Conservation (phyloP, 2,888 invertebrate species). For the Cryptosula pallasiana region DNA sequence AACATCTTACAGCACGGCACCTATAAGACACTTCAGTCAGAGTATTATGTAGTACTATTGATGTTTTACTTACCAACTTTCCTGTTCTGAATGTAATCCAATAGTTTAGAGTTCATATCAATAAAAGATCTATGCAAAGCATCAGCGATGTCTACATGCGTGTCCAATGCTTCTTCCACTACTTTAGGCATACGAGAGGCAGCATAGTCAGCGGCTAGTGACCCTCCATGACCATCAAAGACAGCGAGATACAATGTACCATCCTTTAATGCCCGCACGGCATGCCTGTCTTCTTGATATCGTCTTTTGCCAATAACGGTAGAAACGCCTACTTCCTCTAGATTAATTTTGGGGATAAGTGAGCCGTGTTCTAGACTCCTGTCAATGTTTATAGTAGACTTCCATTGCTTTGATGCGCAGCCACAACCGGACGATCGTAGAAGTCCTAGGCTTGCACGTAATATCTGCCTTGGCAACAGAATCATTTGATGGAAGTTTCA, state of each 20-base stretch:
- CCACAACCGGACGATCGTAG: too few relatives aligned
- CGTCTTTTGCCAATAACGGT: conserved; percentile 53
- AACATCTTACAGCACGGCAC: too few relatives aligned
- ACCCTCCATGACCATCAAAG: conserved; percentile 58
- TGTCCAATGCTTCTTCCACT: conserved; percentile 43
- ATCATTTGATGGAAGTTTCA: too few relatives aligned
- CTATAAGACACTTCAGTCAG: too few relatives aligned
- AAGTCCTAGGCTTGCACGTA: too few relatives aligned
- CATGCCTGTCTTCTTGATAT: conserved; percentile 55
- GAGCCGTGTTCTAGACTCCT: conserved; percentile 56
- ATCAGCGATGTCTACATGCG: conserved; percentile 43
- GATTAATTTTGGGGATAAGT: conserved; percentile 54
- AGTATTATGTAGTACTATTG: too few relatives aligned
- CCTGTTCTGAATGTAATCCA: not conserved
- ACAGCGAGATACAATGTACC: conserved; percentile 55
- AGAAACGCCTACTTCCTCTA: conserved; percentile 50
- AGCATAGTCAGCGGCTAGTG: conserved; percentile 54
- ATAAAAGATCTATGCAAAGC: conserved; percentile 53
- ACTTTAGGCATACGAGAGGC: conserved; percentile 49
- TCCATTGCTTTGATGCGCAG: not conserved
- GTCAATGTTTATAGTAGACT: conserved; percentile 32
- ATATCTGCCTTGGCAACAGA: too few relatives aligned
- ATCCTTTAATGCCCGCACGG: conserved; percentile 44
- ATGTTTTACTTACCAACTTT: too few relatives aligned
- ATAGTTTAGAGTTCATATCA: conserved; percentile 54